Evolutionary conservation across 1,140 invertebrate species (phyloP).

Genomic region (Drosophila tristis): DNA sequence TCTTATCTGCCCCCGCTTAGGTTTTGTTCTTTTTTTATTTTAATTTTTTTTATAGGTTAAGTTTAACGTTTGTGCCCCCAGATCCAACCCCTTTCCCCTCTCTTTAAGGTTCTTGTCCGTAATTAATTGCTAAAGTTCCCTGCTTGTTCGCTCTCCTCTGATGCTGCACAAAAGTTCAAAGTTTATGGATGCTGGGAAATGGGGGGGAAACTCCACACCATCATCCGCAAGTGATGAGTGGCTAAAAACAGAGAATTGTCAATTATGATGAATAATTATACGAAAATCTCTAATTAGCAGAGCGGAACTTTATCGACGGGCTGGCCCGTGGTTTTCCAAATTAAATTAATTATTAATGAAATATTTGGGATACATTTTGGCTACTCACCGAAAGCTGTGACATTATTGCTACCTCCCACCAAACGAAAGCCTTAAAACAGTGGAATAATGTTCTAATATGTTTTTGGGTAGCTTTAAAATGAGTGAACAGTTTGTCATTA

Average conservation of each 20-base stretch:
- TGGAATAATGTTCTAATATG: too few species aligned
- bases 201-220: slow-evolving; percentile 2
- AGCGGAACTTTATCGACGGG: slow-evolving; percentile 22
- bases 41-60: slow-evolving; percentile 30
- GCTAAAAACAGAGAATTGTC: slow-evolving; percentile 41
- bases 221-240: slow-evolving; percentile 43
- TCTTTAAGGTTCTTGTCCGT: slow-evolving; percentile 55
- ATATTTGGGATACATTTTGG: slow-evolving; percentile 1
- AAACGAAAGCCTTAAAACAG: too few species aligned
- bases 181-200: slow-evolving; percentile 46
- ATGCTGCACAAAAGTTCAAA: slow-evolving; percentile 55
- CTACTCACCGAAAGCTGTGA: neutral
- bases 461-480: too few species aligned
- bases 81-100: slow-evolving; percentile 7
- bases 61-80: slow-evolving; percentile 4
- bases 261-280: slow-evolving; percentile 55
- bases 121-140: slow-evolving; percentile 80
- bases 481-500: too few species aligned
- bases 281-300: slow-evolving; percentile 37
- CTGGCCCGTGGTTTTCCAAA: neutral
- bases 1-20: slow-evolving; percentile 24
- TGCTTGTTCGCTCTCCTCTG: slow-evolving; percentile 35
- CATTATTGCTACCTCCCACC: too few species aligned
- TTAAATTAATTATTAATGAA: slow-evolving; percentile 30
- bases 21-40: slow-evolving; percentile 22